These are phyloP conservation scores for rat (Rattus norvegicus) DNA, from an alignment of 2,113 vertebrate species.

Conservation along the genomic window GRCr8 NC_086026.1:40632501-40633000, in stretches of 20 bases:
- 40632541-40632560: not conserved
- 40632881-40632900: not conserved
- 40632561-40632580: not conserved
- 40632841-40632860: not conserved
- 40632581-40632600: fast-evolving
- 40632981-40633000: not conserved
- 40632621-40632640: not conserved
- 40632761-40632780: not conserved
- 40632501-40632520: not conserved
- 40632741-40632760: not conserved
- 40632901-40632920: not conserved
- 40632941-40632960: not conserved
- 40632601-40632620: not conserved
- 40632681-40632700: not conserved
- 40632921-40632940: not conserved
- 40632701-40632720: not conserved
- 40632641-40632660: not conserved
- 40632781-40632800: not conserved
- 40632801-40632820: not conserved
- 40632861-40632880: not conserved
- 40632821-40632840: not conserved
- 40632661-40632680: not conserved
- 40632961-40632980: not conserved
- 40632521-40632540: not conserved
- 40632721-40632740: not conserved